Evolutionary conservation across 2,113 vertebrate genomes (phyloP).

Genomic region (Sisor rabdophorus): DNA sequence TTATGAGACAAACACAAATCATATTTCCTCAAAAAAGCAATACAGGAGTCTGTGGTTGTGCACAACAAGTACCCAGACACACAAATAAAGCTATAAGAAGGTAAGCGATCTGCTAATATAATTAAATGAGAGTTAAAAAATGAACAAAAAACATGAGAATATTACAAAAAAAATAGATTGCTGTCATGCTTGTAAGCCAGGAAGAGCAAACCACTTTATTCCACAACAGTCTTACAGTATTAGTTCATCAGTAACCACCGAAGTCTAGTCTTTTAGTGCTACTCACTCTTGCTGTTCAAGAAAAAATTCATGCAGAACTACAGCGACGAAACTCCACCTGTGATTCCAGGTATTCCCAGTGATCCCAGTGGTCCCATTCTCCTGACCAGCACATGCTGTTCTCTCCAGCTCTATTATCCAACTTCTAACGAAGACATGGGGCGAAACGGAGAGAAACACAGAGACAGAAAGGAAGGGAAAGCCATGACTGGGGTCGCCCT

Average conservation of each 20-base stretch:
- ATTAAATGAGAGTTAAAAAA: not conserved
- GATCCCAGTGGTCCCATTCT: conserved; percentile 49
- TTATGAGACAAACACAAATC: too few species aligned
- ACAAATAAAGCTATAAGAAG: too few species aligned
- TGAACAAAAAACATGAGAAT: not conserved
- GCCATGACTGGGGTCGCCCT: conserved; percentile 47
- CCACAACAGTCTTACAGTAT: not conserved
- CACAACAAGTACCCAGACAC: too few species aligned
- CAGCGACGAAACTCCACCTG: conserved; percentile 37
- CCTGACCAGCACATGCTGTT: conserved; percentile 53
- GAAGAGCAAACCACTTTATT: conserved; percentile 4
- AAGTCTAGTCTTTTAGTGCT: conserved; percentile 2
- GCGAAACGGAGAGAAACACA: conserved; percentile 27
- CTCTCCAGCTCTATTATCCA: conserved; percentile 29
- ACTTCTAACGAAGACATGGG: conserved; percentile 19
- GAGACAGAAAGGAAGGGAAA: conserved; percentile 43
- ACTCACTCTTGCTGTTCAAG: conserved; percentile 13
- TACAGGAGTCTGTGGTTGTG: too few species aligned
- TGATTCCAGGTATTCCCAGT: conserved; percentile 45
- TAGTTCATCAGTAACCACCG: not conserved
- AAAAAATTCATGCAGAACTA: conserved; percentile 11
- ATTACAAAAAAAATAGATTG: not conserved
- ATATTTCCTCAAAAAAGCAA: too few species aligned
- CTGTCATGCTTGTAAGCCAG: conserved; percentile 14
- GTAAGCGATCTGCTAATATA: too few species aligned